These are phyloP conservation scores for Sterrhoptilus dennistouni DNA, from an alignment of 2,113 vertebrate genomes.

Conservation along the genomic window DNA sequence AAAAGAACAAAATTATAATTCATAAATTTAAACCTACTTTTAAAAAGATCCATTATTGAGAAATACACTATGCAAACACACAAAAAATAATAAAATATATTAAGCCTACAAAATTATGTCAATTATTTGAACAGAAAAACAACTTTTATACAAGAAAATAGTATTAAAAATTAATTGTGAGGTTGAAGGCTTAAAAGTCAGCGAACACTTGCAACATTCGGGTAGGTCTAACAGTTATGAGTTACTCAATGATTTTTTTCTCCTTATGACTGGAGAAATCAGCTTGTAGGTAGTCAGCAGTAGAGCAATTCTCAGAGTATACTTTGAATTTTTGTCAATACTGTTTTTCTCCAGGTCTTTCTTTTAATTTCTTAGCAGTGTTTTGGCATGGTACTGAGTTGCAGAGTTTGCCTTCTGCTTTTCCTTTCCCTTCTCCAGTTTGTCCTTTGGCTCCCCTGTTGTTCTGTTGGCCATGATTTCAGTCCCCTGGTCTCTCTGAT, in stretches of 20 bases:
- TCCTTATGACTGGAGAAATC: neutral
- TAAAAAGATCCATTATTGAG: neutral
- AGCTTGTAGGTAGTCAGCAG: neutral
- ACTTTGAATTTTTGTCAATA: neutral
- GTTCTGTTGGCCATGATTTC: constrained; percentile 19
- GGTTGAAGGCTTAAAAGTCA: neutral
- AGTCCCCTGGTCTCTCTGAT: neutral
- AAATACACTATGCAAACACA: neutral
- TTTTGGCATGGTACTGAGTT: neutral
- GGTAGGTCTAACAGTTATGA: neutral
- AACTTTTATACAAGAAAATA: neutral
- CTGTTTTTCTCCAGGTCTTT: neutral
- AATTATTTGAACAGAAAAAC: neutral
- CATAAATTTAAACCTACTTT: neutral
- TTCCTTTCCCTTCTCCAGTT: neutral
- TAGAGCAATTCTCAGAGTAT: neutral
- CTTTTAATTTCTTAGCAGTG: neutral
- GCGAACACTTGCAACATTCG: neutral
- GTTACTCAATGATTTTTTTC: neutral
- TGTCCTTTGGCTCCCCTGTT: constrained; percentile 43
- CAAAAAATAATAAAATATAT: neutral
- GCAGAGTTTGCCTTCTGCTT: neutral
- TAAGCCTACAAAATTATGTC: neutral
- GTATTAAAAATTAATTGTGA: neutral
- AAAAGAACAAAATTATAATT: neutral